A percentile compares a stretch with the other conserved stretches of the same genome.
Evolutionary conservation across 23 tunicate species (phyloP).

Genomic region (Ciona savignyi): DNA sequence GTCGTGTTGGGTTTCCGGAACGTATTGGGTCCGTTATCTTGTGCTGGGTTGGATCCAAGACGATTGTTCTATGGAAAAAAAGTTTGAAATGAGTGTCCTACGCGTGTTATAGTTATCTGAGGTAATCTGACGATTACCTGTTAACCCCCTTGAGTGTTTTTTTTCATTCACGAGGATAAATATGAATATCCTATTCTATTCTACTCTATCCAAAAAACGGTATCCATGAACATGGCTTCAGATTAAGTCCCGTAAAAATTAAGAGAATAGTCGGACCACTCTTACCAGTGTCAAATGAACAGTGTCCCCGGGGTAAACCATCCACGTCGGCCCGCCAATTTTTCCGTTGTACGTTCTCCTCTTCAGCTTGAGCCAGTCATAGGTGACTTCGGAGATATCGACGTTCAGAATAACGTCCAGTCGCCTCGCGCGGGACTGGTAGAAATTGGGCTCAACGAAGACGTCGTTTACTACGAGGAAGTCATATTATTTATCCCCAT

Average conservation of each 20-base stretch:
- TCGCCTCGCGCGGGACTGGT: not conserved
- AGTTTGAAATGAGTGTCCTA: too few species aligned
- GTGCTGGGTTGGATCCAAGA: not conserved
- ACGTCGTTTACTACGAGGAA: too few species aligned
- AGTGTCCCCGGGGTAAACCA: not conserved
- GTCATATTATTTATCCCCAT: too few species aligned
- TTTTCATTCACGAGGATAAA: too few species aligned
- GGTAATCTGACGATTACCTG: too few species aligned
- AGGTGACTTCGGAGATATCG: not conserved
- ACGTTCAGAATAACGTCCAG: not conserved
- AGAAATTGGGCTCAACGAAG: not conserved
- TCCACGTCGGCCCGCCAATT: not conserved
- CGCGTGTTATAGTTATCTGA: too few species aligned
- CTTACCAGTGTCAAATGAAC: not conserved
- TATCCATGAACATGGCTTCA: too few species aligned
- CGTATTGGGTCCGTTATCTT: not conserved
- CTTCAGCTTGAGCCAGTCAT: not conserved
- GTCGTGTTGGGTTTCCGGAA: constrained; percentile 2
- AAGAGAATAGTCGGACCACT: too few species aligned
- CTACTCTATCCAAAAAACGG: too few species aligned
- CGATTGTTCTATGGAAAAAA: not conserved
- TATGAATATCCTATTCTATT: too few species aligned
- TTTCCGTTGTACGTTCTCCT: not conserved
- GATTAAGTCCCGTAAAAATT: too few species aligned
- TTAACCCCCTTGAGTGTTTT: too few species aligned